A percentile compares a stretch with the other conserved stretches of the same genome.
phyloP scores from a whole-genome alignment of 2,113 vertebrate genomes.

The Oreocharis arfaki region DNA sequence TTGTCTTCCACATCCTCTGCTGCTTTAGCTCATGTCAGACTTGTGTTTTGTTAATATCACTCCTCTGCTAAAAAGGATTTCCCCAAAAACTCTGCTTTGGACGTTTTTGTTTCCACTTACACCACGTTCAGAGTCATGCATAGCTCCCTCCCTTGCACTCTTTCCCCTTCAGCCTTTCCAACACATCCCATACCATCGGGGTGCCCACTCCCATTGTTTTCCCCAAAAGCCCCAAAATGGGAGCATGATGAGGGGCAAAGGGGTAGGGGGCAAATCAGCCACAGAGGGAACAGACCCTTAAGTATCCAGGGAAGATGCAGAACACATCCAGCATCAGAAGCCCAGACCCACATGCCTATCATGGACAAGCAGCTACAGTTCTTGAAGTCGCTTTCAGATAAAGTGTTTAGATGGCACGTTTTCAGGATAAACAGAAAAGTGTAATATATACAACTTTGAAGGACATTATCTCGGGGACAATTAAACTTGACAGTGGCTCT shows the following conservation, averaged over 20 bases:
- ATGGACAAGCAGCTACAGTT: background rate
- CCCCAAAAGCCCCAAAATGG: background rate
- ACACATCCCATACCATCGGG: fast-evolving
- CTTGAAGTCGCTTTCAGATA: background rate
- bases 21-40: background rate
- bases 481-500: background rate
- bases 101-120: background rate
- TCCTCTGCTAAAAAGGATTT: background rate
- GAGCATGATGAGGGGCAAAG: fast-evolving
- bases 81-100: background rate
- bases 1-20: background rate
- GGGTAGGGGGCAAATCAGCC: background rate
- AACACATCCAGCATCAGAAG: background rate
- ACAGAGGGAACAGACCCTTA: background rate
- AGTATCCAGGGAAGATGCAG: background rate
- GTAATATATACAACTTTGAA: background rate
- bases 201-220: background rate
- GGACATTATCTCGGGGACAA: background rate
- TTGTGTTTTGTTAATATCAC: background rate
- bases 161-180: background rate
- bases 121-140: fast-evolving
- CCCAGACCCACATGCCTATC: background rate
- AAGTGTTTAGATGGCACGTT: background rate
- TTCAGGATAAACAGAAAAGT: background rate
- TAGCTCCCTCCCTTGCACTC: fast-evolving